These are phyloP conservation scores for Erebia epiphron DNA, from an alignment of 2,888 invertebrate species.

Conservation along the genomic window DNA sequence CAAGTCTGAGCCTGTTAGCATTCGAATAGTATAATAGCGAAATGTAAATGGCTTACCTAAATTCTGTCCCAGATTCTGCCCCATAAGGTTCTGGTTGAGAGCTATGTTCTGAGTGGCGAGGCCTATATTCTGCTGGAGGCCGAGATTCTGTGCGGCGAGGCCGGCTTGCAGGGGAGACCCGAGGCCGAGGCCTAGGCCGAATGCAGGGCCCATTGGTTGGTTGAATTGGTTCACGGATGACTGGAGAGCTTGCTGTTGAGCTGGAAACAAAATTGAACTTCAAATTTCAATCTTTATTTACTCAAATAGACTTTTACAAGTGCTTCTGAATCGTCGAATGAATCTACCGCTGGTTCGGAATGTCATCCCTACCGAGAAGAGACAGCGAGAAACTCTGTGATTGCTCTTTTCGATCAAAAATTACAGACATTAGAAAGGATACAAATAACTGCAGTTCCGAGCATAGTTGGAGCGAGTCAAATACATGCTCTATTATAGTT, in stretches of 20 bases:
- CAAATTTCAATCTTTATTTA: too few relatives aligned
- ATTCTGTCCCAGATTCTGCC: conserved; percentile 68
- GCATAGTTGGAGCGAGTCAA: too few relatives aligned
- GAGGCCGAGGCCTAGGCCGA: conserved; percentile 63
- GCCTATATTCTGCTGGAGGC: conserved; percentile 58
- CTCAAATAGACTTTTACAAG: too few relatives aligned
- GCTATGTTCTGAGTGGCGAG: conserved; percentile 56
- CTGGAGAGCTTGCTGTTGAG: conserved; percentile 68
- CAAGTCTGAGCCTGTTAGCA: too few relatives aligned
- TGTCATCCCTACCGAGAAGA: too few relatives aligned
- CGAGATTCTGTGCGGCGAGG: conserved; percentile 45
- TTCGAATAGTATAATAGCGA: not conserved
- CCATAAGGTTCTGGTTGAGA: conserved; percentile 69
- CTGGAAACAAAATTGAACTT: conserved; percentile 45
- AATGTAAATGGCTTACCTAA: conserved; percentile 49
- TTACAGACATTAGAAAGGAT: too few relatives aligned
- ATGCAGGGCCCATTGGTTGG: conserved; percentile 55
- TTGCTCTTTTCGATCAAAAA: too few relatives aligned
- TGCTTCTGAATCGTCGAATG: too few relatives aligned
- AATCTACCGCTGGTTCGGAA: too few relatives aligned
- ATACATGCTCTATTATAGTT: too few relatives aligned
- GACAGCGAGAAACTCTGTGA: too few relatives aligned
- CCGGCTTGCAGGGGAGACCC: conserved; percentile 50
- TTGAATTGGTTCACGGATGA: conserved; percentile 57
- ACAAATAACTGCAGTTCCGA: too few relatives aligned